Evolutionary conservation across 2,113 vertebrate genomes (phyloP).

Genomic region (Kobus ellipsiprymnus): DNA sequence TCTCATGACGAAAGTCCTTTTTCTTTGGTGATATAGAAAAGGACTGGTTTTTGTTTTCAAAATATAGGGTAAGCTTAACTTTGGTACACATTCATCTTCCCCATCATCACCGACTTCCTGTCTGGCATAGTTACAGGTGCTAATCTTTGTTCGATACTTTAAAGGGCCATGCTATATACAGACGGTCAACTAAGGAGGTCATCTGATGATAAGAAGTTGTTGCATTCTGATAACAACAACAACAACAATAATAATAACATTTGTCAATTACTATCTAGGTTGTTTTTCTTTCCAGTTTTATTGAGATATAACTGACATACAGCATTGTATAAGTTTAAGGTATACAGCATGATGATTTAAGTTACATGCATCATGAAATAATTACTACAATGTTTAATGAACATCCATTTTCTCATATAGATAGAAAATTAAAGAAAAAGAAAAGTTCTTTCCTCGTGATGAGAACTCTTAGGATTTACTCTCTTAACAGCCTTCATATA

Average conservation of each 20-base stretch:
- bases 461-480: neutral
- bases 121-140: neutral
- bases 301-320: neutral
- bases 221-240: neutral
- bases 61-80: neutral
- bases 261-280: neutral
- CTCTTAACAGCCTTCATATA: neutral
- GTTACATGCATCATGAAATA: neutral
- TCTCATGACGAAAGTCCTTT: neutral
- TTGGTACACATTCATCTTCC: neutral
- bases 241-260: neutral
- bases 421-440: neutral
- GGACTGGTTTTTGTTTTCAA: constrained; percentile 5
- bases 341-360: neutral
- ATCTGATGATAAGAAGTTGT: neutral
- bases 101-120: neutral
- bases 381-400: neutral
- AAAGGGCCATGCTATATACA: neutral
- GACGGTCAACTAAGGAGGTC: neutral
- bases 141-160: neutral
- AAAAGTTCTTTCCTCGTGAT: neutral
- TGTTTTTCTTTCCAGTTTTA: neutral
- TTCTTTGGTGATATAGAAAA: neutral
- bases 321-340: neutral
- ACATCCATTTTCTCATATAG: neutral